Evolutionary conservation across 2,888 invertebrate species (phyloP), one percentile per base, ranked within the genome.

Genomic region (Seira ritae): DNA sequence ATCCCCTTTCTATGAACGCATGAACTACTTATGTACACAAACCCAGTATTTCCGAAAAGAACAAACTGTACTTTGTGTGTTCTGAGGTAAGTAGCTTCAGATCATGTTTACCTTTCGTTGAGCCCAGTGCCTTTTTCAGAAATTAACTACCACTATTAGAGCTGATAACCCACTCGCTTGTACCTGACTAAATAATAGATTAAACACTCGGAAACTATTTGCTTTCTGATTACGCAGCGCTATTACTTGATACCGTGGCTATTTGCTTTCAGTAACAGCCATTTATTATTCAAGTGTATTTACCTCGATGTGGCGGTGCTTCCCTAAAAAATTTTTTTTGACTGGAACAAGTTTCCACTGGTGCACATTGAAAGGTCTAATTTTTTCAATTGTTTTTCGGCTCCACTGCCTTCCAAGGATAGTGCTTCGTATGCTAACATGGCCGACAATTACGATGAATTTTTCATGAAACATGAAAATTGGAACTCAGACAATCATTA

Each of bases 391-490:
- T 50, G 17, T 50, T 50, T 50, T 50, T 15, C 3, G 50, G 2
- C 12, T 50, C 17, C 2, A n/a, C 15, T n/a, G n/a, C 17, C 50
- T 50, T 50, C 15, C 1, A n/a, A 50, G 50, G 2, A 12, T 50
- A n/a, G 12, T 50, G 15, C n/a, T n/a, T n/a, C 3, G 50, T n/a
- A 12, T 50, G 50, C 12, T 50, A 50, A 50, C 50, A 12, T 50
- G 50, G 17, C 15, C 50, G 50, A n/a, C 50, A 50, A 50, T 50
- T 50, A 50, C 15, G 15, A n/a, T 50, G 50, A 50, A 50, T 50
- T 50, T n/a, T 50, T 50, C 17, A 50, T 50, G 50, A n/a, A 50
- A 50, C 50, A 50, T n/a, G 50, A 50, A n/a, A 50, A 50, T 50
- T 50, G 50, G 50, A 50, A 50, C 15, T 50, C 15, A 50, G 50